Base-by-base conservation (phyloP, 2,888 invertebrate genomes). In the Brenthis daphne region DNA sequence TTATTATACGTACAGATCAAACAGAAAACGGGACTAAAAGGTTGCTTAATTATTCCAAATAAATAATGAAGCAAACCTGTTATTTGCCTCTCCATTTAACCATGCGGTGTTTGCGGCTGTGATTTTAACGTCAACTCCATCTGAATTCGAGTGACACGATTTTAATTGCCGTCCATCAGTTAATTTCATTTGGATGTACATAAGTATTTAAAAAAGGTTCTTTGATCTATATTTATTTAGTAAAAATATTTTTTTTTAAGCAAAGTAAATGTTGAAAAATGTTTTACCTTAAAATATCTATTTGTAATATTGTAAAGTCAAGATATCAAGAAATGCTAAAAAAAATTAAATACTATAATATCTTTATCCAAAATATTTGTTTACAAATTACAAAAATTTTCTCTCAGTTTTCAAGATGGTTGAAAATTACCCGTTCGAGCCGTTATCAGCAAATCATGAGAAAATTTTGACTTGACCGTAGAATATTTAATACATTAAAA, bases 21-120 rank as follows among this genome's bases (percentile, higher is more conserved):
- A 56, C 29, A 60, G 6, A 16, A 50, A 67, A 60, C 55, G 67
- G 56, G 61, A 33, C 65, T 50, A 69, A 66, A 72, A 69, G 71
- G 71, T 50, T 69, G 64, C 53, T 74, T 75, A 74, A 76, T 75
- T 76, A 72, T 73, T 67, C 68, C 68, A 54, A 68, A 75, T 73
- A 73, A 74, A 73, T 70, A 70, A 72, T 72, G 68, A 67, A 68
- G 69, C 56, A 64, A 74, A 73, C 51, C 63, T 67, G 65, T 54
- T 68, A 48, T 69, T 63, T 63, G 47, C 57, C 13, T 57, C 55
- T 47, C 71, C 56, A 67, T 71, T 64, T 65, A 53, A 64, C 64
- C 24, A 64, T 57, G 64, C 65, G 61, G 64, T 67, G 37, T 67
- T 67, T 67, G 67, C 55, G 67, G 67, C 67, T 47, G 48, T 67